These are phyloP conservation scores for Trichechus manatus DNA, from an alignment of 2,113 vertebrate species.

Conservation along the genomic window DNA sequence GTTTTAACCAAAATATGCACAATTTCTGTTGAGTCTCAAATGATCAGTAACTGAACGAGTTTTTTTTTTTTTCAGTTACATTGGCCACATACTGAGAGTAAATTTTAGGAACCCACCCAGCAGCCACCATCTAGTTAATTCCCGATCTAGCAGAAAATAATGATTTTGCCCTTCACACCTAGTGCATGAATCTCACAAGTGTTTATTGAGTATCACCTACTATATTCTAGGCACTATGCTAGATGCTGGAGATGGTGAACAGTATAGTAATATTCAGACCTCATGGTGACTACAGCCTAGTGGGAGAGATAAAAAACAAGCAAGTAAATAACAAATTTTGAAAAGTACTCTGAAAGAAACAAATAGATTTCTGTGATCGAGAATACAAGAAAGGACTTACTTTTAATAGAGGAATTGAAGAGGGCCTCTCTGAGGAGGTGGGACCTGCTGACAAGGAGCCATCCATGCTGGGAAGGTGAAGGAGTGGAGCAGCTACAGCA, in stretches of 20 bases:
- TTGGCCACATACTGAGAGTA: neutral
- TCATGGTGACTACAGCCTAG: neutral
- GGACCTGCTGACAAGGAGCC: neutral
- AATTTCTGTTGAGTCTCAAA: neutral
- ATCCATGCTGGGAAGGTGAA: neutral
- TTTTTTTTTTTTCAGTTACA: neutral
- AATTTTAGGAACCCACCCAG: neutral
- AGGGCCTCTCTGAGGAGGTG: neutral
- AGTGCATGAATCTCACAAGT: neutral
- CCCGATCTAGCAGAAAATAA: neutral
- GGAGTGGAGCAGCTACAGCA: neutral
- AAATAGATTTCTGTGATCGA: neutral
- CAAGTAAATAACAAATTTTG: neutral
- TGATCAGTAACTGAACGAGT: neutral
- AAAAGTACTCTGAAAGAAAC: slow-evolving; percentile 18
- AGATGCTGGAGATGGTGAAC: slow-evolving; percentile 1
- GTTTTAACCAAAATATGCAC: neutral
- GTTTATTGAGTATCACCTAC: neutral
- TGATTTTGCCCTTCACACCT: neutral
- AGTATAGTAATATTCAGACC: neutral
- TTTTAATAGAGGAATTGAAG: neutral
- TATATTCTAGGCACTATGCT: neutral
- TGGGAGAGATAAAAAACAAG: neutral
- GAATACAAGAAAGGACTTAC: neutral
- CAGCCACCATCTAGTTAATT: neutral